A percentile compares a stretch with the other conserved stretches of the same genome.
Evolutionary conservation across 1,140 invertebrate species (phyloP).

Genomic region (Diachasmimorpha longicaudata): DNA sequence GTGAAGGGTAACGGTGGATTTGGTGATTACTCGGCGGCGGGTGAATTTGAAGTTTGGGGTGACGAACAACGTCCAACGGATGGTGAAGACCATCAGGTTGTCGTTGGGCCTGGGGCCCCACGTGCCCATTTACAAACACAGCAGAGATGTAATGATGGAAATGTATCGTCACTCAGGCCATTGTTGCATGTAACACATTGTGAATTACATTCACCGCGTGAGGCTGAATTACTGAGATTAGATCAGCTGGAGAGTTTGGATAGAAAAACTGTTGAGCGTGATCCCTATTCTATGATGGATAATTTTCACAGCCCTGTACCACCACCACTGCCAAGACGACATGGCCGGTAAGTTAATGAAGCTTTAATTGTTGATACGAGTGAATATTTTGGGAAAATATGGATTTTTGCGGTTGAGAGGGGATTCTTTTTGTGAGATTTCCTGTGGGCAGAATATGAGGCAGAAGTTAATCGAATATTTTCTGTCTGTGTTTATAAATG

Average conservation of each 20-base stretch:
- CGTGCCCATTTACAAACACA: conserved; percentile 37
- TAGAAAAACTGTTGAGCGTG: conserved; percentile 50
- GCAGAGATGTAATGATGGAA: conserved; percentile 57
- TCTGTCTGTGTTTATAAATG: too few species aligned
- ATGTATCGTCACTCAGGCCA: conserved; percentile 52
- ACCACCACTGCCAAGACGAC: conserved; percentile 55
- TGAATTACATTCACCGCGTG: conserved; percentile 59
- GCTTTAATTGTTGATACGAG: neutral
- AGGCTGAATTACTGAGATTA: conserved; percentile 56
- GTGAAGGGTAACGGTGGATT: conserved; percentile 61
- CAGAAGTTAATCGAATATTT: too few species aligned
- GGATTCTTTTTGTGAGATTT: too few species aligned
- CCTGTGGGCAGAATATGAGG: too few species aligned
- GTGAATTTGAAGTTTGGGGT: conserved; percentile 61
- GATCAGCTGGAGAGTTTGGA: conserved; percentile 56
- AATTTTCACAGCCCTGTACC: conserved; percentile 60
- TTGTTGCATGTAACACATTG: conserved; percentile 60
- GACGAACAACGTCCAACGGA: conserved; percentile 56
- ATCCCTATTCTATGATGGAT: conserved; percentile 60
- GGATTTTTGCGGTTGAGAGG: too few species aligned
- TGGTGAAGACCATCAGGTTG: conserved; percentile 50
- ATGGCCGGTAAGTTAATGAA: conserved; percentile 53
- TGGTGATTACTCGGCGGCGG: conserved; percentile 60
- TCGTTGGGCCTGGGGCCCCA: conserved; percentile 27
- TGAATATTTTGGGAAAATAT: too few species aligned